Conservation (phyloP, 1,140 invertebrate species). For the Drosophila asahinai region DNA sequence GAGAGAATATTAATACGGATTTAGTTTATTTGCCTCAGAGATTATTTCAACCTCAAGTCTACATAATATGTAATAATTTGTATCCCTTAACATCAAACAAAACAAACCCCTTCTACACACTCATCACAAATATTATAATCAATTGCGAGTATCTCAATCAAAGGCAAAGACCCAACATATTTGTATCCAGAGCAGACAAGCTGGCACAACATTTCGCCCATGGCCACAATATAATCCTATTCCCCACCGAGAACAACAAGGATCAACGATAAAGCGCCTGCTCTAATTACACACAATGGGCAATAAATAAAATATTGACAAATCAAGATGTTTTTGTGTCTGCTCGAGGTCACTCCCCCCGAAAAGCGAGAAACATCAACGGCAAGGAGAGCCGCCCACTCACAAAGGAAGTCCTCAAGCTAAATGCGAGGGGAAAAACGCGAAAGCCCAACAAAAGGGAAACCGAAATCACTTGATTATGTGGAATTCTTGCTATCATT, state of each 20-base stretch:
- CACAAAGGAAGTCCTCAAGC: conserved; percentile 16
- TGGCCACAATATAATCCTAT: conserved; percentile 44
- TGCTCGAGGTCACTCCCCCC: conserved; percentile 33
- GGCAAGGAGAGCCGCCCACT: conserved; percentile 30
- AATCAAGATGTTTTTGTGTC: conserved; percentile 79
- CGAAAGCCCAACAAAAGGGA: conserved; percentile 54
- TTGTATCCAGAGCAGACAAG: conserved; percentile 8
- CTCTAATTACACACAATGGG: conserved; percentile 75
- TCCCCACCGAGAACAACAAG: conserved; percentile 38
- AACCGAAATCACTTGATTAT: conserved; percentile 76
- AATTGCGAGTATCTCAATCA: conserved; percentile 1
- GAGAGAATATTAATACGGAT: too few species aligned
- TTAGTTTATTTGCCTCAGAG: too few species aligned
- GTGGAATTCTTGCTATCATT: conserved; percentile 61
- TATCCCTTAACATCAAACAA: background rate
- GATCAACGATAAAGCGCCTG: conserved; percentile 62
- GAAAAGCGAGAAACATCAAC: background rate
- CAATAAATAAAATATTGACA: conserved; percentile 82
- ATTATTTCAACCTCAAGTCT: background rate
- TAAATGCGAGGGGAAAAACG: conserved; percentile 10
- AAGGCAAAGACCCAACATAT: conserved; percentile 1
- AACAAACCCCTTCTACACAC: background rate
- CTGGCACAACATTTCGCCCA: conserved; percentile 14
- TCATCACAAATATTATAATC: background rate
- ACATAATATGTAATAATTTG: background rate